Conservation (phyloP, 1,140 invertebrate genomes). For the Portunus trituberculatus region DNA sequence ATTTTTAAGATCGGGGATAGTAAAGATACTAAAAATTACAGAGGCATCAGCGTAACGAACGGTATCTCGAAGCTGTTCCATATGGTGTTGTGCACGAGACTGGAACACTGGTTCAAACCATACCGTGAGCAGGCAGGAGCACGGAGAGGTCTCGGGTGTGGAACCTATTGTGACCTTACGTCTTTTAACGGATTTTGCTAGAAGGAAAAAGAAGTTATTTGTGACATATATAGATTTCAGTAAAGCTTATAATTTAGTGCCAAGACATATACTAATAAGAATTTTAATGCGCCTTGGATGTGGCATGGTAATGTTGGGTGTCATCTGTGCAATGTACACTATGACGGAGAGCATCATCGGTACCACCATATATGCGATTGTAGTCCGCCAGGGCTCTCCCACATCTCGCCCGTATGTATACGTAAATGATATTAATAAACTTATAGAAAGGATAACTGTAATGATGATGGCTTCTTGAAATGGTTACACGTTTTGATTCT, state of each 20-base stretch:
- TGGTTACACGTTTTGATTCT: conserved; percentile 17
- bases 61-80: background rate
- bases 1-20: background rate
- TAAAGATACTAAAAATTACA: background rate
- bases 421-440: background rate
- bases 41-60: background rate
- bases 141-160: background rate
- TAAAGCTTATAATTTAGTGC: background rate
- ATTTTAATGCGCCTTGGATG: background rate
- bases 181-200: background rate
- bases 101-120: background rate
- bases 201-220: conserved; percentile 6
- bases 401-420: background rate
- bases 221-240: background rate
- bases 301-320: background rate
- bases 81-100: background rate
- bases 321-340: background rate
- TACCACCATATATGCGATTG: background rate
- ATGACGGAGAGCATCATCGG: background rate
- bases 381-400: conserved; percentile 16
- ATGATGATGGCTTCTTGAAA: background rate
- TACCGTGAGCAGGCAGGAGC: background rate
- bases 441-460: background rate
- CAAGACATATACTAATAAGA: background rate
- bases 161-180: background rate